A percentile compares a stretch with the other conserved stretches of the same genome.
phyloP scores from a whole-genome alignment of 1,140 invertebrate genomes.

The Ceratosolen fusciceps region DNA sequence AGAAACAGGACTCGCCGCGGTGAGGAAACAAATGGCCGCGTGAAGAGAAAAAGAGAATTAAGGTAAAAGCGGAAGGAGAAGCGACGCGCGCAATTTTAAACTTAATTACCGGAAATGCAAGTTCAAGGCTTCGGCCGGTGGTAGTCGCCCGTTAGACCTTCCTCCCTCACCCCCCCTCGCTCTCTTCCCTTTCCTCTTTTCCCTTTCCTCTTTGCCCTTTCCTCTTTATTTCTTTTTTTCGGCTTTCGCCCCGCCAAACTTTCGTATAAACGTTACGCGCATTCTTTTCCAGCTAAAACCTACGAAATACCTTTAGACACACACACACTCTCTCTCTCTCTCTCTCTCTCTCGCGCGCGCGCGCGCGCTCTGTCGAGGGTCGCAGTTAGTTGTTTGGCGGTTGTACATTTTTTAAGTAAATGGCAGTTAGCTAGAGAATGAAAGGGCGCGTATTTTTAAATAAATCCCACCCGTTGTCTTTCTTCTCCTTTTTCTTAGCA shows the following conservation, averaged over 20 bases:
- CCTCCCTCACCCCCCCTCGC: conserved; percentile 11
- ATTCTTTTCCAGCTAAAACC: conserved; percentile 29
- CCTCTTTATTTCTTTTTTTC: background rate
- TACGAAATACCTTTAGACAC: conserved; percentile 38
- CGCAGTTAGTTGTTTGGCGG: conserved; percentile 39
- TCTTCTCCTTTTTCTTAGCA: background rate
- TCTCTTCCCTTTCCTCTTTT: conserved; percentile 18
- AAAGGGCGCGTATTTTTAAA: conserved; percentile 1
- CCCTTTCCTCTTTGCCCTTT: background rate
- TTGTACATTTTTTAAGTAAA: conserved; percentile 7
- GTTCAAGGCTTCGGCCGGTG: conserved; percentile 41
- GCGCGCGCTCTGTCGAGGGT: too few species aligned
- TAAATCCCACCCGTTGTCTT: conserved; percentile 15
- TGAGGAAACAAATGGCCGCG: conserved; percentile 25
- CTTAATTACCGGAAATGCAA: conserved; percentile 44
- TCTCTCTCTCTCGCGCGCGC: too few species aligned
- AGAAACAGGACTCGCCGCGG: background rate
- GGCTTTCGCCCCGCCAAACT: background rate
- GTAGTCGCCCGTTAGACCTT: conserved; percentile 21
- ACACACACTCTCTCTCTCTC: too few species aligned
- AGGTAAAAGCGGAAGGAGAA: conserved; percentile 21
- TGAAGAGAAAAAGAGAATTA: conserved; percentile 17
- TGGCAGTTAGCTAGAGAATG: conserved; percentile 1
- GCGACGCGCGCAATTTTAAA: conserved; percentile 42
- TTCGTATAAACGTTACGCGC: conserved; percentile 7